Evolutionary conservation across 2,797 vertebrate genomes (phyloP), one percentile per base, ranked within the genome.

Genomic region (Telmatherina bonti): DNA sequence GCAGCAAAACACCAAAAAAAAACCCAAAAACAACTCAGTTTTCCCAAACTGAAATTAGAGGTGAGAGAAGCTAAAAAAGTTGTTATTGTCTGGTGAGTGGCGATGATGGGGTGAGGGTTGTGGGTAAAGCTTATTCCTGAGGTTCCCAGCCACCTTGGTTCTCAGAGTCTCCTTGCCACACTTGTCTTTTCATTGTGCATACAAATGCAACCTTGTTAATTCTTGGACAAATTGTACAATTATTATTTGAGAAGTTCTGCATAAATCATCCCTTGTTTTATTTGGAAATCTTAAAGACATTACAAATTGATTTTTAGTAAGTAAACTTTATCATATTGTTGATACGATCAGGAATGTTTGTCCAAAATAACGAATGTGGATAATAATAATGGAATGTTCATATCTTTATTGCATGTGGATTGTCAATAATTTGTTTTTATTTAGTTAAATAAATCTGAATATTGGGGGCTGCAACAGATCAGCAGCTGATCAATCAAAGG

Each of bases 131-230:
- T 75, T 20, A 27, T 57, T 65, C 66, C 57, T 7, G 78, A 84
- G 89, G 88, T 92, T 93, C 89, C 88, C 88, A 91, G 89, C 86
- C 73, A 76, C 78, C 82, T 76, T 72, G 72, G 75, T 87, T 85
- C 84, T 83, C 67, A 82, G 70, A 72, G 68, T 77, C 62, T 74
- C 67, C 74, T 66, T 52, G 1, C 66, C 54, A 62, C 60, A 67
- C 68, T 29, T 69, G 73, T 78, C 78, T 67, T 69, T 75, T 80
- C 74, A 79, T 56, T 54, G n/a, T 43, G 10, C 3, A 8, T 33
- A 81, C 29, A 6, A 69, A 70, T 29, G 15, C 26, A 70, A 72
- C 65, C 67, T 45, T 8, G 62, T 51, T 36, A 53, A 65, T 64
- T 35, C 56, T 30, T 31, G 36, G 43, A 30, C 38, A 27, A 49